Base-by-base conservation (phyloP, 2,888 invertebrate genomes). In the Flexamia atlantica region DNA sequence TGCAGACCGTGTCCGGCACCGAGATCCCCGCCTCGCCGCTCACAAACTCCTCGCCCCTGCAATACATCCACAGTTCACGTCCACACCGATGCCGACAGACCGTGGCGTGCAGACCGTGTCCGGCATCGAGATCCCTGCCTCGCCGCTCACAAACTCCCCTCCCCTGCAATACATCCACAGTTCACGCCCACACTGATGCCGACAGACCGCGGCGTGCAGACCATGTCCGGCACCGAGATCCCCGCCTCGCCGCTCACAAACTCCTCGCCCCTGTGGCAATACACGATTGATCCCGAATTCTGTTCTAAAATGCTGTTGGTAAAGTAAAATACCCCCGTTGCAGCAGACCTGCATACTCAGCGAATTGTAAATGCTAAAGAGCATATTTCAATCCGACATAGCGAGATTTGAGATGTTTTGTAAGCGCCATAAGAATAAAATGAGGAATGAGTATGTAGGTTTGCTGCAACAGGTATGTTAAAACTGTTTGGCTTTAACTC, bases 21-120 rank as follows among this genome's bases (percentile, higher is more conserved):
- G 98, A 97, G 93, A 98, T 97, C 7, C 98, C 98, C 9, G 97
- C 96, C 90, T 98, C 97, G 23, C 96, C 96, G n/a, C 96, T 96
- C 84, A 94, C 93, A 90, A 98, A 98, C 70, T 93, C 93, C 89
- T 96, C 94, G 12, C 97, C 97, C 14, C 96, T 97, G 89, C 5
- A 91, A 76, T 88, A 87, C 23, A 46, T 7, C 68, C 25, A 60
- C 23, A 40, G n/a, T n/a, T n/a, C 40, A 40, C 40, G 12, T 9
- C 12, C 40, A 40, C 40, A 12, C 12, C 46, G 14, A 10, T 14
- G 46, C 14, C 46, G 14, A 46, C n/a, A n/a, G 98, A 96, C 90
- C 97, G 96, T 28, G 95, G 93, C 50, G 97, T 98, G 92, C 99
- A 99, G 87, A 99, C 95, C 57, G 97, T 97, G 88, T 97, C 96